A percentile compares a stretch with the other conserved stretches of the same genome.
These are phyloP conservation scores for Heterodera schachtii DNA, from an alignment of 1,140 invertebrate genomes.

Conservation along the genomic window DNA sequence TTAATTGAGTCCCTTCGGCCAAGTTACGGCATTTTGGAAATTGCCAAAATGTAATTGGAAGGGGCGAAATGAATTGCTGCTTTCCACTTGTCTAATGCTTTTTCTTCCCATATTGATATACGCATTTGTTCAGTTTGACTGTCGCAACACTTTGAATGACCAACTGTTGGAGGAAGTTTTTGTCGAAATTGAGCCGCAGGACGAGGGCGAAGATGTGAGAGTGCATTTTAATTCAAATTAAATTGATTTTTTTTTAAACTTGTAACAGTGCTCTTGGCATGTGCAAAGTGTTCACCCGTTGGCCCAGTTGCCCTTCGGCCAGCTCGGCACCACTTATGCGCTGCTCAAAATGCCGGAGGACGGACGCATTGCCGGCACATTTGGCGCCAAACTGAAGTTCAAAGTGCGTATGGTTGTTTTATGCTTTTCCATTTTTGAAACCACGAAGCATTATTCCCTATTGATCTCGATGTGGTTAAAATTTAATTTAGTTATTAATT, in stretches of 20 bases:
- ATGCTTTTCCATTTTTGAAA: too few species aligned
- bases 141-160: slow-evolving; percentile 90
- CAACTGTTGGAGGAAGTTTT: slow-evolving; percentile 89
- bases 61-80: too few species aligned
- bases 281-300: slow-evolving; percentile 77
- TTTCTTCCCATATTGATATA: too few species aligned
- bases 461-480: too few species aligned
- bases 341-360: slow-evolving; percentile 81
- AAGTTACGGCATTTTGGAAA: too few species aligned
- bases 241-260: too few species aligned
- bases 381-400: slow-evolving; percentile 88
- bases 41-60: too few species aligned
- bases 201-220: slow-evolving; percentile 37
- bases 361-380: slow-evolving; percentile 73
- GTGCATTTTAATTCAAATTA: neutral
- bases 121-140: slow-evolving; percentile 76
- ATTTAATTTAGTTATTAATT: too few species aligned
- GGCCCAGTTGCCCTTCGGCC: slow-evolving; percentile 80
- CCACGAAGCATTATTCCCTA: too few species aligned
- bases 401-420: slow-evolving; percentile 73
- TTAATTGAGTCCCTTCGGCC: too few species aligned
- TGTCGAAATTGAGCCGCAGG: slow-evolving; percentile 80
- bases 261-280: slow-evolving; percentile 70
- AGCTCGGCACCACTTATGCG: slow-evolving; percentile 83
- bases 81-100: too few species aligned